These are phyloP conservation scores for Holotrichia oblita DNA, from an alignment of 1,140 invertebrate genomes.

Conservation along the genomic window DNA sequence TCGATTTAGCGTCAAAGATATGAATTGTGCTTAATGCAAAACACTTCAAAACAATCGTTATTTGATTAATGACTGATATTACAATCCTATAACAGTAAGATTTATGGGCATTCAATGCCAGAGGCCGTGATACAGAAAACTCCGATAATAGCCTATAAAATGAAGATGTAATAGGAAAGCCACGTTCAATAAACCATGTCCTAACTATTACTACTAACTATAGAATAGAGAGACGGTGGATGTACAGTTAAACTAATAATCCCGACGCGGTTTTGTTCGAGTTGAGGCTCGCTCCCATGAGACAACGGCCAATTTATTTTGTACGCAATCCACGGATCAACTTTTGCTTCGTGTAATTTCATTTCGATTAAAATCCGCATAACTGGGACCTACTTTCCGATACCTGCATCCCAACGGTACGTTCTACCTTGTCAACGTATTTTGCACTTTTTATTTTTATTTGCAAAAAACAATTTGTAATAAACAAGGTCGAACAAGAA, in stretches of 20 bases:
- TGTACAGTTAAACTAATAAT: not conserved
- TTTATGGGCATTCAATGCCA: not conserved
- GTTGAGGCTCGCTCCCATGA: not conserved
- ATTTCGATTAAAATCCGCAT: not conserved
- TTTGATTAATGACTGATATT: too few relatives aligned
- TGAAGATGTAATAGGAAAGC: not conserved
- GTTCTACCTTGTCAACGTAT: too few relatives aligned
- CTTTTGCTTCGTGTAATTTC: not conserved
- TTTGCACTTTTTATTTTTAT: too few relatives aligned
- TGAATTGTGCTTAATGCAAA: too few relatives aligned
- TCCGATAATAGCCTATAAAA: not conserved
- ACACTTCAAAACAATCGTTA: too few relatives aligned
- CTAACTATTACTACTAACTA: not conserved
- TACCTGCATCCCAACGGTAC: not conserved
- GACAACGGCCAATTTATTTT: not conserved
- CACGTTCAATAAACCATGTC: not conserved
- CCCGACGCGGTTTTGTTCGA: not conserved
- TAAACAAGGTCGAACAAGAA: too few relatives aligned
- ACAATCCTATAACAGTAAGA: not conserved
- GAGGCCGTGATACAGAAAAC: not conserved
- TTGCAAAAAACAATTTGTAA: too few relatives aligned
- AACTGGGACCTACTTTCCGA: not conserved
- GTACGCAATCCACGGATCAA: not conserved
- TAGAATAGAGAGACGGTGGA: not conserved
- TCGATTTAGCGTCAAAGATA: too few relatives aligned